A percentile compares a stretch with the other conserved stretches of the same genome.
These are phyloP conservation scores for Corynorhinus townsendii DNA, from an alignment of 2,113 vertebrate species.

Conservation along the genomic window DNA sequence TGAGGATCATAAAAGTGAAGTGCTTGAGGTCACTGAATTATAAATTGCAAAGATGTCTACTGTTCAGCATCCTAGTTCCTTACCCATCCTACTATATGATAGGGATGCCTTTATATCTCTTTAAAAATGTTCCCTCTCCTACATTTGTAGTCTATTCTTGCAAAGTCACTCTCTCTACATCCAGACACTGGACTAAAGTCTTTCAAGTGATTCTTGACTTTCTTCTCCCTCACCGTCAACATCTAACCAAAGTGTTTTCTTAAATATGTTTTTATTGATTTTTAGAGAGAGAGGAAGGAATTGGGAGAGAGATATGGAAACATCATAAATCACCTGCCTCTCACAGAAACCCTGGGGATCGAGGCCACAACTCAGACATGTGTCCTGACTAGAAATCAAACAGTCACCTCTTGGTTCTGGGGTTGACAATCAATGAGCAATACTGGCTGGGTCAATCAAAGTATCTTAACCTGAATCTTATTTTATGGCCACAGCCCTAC, in stretches of 20 bases:
- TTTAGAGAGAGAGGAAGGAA: too few species aligned
- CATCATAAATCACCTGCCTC: too few species aligned
- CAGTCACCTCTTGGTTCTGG: too few species aligned
- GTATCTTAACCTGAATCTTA: neutral
- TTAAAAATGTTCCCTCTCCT: neutral
- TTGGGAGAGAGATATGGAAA: too few species aligned
- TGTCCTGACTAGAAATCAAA: too few species aligned
- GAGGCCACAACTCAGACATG: too few species aligned
- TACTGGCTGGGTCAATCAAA: too few species aligned
- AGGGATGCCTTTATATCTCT: neutral
- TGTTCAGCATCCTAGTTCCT: neutral
- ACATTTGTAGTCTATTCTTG: neutral
- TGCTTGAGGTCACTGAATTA: neutral
- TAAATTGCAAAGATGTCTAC: neutral
- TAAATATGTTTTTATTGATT: too few species aligned
- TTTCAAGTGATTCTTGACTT: neutral
- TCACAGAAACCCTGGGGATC: too few species aligned
- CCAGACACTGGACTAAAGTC: neutral
- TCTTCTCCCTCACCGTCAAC: neutral
- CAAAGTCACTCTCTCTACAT: neutral
- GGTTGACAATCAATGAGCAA: too few species aligned
- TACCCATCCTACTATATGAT: neutral
- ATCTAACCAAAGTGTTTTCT: neutral
- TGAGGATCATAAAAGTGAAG: neutral
- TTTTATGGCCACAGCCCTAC: neutral